A percentile compares a stretch with the other conserved stretches of the same genome.
These are phyloP conservation scores for Cepaea nemoralis DNA, from an alignment of 1,140 invertebrate species.

Conservation along the genomic window DNA sequence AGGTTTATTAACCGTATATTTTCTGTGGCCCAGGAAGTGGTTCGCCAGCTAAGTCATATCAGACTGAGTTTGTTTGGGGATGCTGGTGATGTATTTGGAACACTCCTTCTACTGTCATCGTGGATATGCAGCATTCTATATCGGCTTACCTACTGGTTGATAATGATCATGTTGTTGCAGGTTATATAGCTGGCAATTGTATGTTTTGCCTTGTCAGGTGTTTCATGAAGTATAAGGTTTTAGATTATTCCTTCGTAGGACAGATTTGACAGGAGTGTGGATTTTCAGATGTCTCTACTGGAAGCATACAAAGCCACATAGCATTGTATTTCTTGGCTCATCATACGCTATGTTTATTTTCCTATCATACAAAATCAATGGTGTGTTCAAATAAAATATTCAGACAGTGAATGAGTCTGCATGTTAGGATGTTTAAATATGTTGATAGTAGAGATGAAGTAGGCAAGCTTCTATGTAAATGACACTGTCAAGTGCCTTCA, in stretches of 20 bases:
- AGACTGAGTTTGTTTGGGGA: background rate
- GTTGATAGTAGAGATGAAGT: background rate
- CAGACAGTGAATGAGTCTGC: background rate
- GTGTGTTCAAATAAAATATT: background rate
- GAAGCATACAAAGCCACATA: background rate
- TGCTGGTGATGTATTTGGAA: background rate
- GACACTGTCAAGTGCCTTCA: background rate
- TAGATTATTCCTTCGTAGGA: background rate
- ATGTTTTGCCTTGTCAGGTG: background rate
- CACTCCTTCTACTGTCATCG: background rate
- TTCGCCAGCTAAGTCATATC: background rate
- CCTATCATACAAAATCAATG: background rate
- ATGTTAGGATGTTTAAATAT: background rate
- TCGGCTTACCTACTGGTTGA: background rate
- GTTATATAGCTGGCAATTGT: background rate
- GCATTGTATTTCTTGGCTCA: background rate
- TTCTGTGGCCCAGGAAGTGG: background rate
- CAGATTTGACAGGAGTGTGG: background rate
- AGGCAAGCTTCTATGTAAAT: background rate
- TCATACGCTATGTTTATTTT: background rate
- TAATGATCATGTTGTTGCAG: background rate
- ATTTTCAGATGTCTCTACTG: background rate
- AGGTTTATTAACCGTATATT: background rate
- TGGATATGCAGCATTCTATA: background rate
- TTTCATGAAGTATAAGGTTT: background rate